Evolutionary conservation across 2,113 vertebrate genomes (phyloP), one percentile per base, ranked within the genome.

Genomic region (Solenodon paradoxus): DNA sequence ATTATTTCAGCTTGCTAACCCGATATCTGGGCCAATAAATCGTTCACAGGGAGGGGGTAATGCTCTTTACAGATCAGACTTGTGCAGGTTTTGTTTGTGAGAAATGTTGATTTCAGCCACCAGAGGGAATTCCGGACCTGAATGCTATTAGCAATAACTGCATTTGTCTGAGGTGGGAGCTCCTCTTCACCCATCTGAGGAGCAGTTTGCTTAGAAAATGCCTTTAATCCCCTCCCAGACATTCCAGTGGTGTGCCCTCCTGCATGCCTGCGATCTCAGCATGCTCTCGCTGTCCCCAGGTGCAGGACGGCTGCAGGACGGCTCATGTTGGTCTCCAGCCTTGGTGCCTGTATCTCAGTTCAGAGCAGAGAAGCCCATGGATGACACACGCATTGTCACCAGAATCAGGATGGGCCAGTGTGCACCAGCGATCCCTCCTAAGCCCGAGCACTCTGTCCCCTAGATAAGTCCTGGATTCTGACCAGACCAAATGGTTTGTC

Each of bases 1-100:
- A 98, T 97, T 97, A 92, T 97, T 98, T 96, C 45, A 20, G 42
- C 97, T 98, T 82, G 6, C 97, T 97, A 97, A 95, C 98, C 97
- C 96, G 97, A 96, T 98, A 92, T 93, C 35, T 59, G 79, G 95
- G 96, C 98, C 97, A 96, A 77, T 94, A 97, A 97, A 90, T 89
- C 92, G 85, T 87, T 72, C 92, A 8, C 95, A 96, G 91, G 90
- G 96, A 97, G 96, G 95, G 96, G 88, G 88, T 97, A 88, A 38
- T 57, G 77, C 63, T 97, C 97, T 53, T 95, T 88, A 69, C 88
- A 51, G 92, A 97, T 90, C 82, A 42, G 91, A 75, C 94, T 95
- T 57, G 38, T 90, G 96, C 94, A 11, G 87, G 95, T 90, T 89
- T 94, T 35, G 79, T 95, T 93, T 90, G 92, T 92, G 96, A 96